phyloP scores from a whole-genome alignment of 2,113 vertebrate species.

The Setophaga kirtlandii region DNA sequence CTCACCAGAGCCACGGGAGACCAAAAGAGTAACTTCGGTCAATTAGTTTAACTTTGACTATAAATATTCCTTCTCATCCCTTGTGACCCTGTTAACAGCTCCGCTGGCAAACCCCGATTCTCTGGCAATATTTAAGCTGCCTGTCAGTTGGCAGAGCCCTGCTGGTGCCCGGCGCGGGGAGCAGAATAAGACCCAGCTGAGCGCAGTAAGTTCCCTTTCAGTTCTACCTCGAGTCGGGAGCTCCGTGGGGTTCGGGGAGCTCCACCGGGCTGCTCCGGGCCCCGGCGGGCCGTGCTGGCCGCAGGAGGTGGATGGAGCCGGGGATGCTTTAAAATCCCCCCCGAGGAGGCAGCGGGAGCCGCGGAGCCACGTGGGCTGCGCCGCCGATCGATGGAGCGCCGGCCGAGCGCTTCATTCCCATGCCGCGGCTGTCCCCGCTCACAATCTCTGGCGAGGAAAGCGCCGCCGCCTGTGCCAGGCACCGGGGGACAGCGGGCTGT shows the following conservation, averaged over 20 bases:
- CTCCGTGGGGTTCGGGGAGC: not conserved
- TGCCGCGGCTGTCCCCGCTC: constrained; percentile 36
- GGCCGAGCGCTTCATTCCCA: constrained; percentile 38
- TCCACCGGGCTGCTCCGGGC: not conserved
- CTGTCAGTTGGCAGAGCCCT: constrained; percentile 38
- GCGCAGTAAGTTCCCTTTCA: constrained; percentile 60
- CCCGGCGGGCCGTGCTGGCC: fast-evolving
- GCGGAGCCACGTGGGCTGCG: not conserved
- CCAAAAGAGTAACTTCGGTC: constrained; percentile 17
- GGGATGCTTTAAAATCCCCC: not conserved
- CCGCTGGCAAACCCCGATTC: constrained; percentile 51
- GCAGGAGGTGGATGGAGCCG: not conserved
- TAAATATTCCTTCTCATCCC: constrained; percentile 53
- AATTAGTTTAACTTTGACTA: constrained; percentile 53
- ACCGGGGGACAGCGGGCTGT: constrained; percentile 7
- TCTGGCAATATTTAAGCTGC: constrained; percentile 69
- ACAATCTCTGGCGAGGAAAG: constrained; percentile 47
- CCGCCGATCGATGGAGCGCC: constrained; percentile 11
- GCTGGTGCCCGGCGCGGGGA: constrained; percentile 34
- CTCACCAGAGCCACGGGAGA: constrained; percentile 23
- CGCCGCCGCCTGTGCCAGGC: constrained; percentile 44
- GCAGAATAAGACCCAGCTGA: constrained; percentile 53
- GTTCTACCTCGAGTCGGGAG: not conserved
- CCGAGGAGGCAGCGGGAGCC: not conserved
- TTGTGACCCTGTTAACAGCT: constrained; percentile 55